Conservation (phyloP, 2,113 vertebrate species). For the Passer montanus region DNA sequence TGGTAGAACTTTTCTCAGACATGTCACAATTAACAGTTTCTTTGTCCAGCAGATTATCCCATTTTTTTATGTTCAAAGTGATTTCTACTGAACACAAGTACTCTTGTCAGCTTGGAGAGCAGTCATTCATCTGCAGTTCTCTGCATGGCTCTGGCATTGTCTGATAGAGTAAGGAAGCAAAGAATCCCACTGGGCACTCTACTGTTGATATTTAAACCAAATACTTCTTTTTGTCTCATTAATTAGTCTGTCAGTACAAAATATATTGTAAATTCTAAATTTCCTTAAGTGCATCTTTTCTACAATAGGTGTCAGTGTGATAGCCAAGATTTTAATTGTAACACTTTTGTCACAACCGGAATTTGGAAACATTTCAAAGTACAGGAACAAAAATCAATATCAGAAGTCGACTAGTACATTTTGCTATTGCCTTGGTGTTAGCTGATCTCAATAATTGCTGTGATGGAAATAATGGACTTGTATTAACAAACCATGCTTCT, state of each 20-base stretch:
- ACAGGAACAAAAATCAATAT: constrained; percentile 20
- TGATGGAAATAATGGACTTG: not conserved
- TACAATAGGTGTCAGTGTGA: not conserved
- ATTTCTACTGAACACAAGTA: not conserved
- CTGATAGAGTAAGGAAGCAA: not conserved
- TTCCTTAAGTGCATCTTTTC: not conserved
- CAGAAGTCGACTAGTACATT: not conserved
- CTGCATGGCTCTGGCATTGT: not conserved
- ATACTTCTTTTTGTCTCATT: not conserved
- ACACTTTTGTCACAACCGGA: not conserved
- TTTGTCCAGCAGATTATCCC: not conserved
- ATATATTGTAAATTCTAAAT: not conserved
- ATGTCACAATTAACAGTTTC: not conserved
- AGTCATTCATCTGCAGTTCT: not conserved
- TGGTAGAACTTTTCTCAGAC: not conserved
- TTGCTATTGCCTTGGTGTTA: not conserved
- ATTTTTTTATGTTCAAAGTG: not conserved
- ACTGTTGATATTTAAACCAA: not conserved
- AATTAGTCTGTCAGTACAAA: constrained; percentile 1
- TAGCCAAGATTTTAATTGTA: not conserved
- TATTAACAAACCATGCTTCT: not conserved
- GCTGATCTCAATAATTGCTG: not conserved
- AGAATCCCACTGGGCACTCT: not conserved
- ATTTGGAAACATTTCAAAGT: constrained; percentile 29
- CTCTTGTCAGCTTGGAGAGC: not conserved